Conservation (phyloP, 2,113 vertebrate species). For the Bos indicus region DNA sequence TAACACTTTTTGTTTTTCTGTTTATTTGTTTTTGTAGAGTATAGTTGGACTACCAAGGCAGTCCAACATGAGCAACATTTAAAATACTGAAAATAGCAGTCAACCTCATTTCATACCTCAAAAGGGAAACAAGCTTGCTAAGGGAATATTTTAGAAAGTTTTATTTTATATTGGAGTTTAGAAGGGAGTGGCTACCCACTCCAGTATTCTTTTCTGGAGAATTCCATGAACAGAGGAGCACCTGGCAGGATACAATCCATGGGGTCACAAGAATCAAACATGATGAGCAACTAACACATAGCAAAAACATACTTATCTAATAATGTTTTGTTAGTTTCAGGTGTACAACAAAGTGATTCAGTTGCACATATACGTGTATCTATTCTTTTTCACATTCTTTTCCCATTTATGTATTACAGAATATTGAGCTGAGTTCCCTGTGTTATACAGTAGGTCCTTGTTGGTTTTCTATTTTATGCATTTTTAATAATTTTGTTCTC, state of each 20-base stretch:
- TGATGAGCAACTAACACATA: not conserved
- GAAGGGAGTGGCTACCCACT: not conserved
- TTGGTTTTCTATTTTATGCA: not conserved
- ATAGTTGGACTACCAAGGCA: not conserved
- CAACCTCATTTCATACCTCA: not conserved
- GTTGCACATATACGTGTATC: not conserved
- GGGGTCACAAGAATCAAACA: not conserved
- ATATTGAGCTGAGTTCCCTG: not conserved
- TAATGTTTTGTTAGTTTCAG: not conserved
- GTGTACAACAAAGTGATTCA: not conserved
- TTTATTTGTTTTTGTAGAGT: not conserved
- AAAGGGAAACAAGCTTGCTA: not conserved
- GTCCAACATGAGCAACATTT: not conserved
- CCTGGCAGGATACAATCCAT: not conserved
- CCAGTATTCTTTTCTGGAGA: not conserved
- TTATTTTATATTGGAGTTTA: not conserved
- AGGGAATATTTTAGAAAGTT: not conserved
- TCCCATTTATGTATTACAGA: not conserved
- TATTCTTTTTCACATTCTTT: not conserved
- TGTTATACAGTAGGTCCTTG: not conserved
- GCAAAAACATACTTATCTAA: not conserved
- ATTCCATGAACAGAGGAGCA: not conserved
- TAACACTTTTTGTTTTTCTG: not conserved
- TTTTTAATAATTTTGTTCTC: not conserved
- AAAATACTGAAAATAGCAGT: not conserved